phyloP scores from a whole-genome alignment of 2,888 invertebrate species.

The Sarcophaga subvicina region DNA sequence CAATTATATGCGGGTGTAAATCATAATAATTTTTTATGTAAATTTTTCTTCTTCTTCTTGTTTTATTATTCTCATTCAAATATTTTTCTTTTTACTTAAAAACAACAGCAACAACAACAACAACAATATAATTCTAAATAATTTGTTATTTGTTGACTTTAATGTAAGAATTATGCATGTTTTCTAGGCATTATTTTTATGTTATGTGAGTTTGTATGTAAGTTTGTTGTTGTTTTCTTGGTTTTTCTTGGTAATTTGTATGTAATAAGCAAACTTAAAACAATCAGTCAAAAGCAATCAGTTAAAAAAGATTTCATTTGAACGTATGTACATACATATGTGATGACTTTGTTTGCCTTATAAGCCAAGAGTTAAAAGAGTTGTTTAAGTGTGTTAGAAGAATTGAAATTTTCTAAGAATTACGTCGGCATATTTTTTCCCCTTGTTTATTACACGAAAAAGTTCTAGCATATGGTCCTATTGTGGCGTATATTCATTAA shows the following conservation, averaged over 20 bases:
- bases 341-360: too few species aligned
- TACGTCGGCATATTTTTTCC: too few species aligned
- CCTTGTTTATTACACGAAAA: too few species aligned
- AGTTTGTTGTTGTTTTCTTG: too few species aligned
- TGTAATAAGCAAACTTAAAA: background rate
- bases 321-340: too few species aligned
- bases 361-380: too few species aligned
- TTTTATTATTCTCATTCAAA: conserved; percentile 8
- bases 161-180: conserved; percentile 44
- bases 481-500: too few species aligned
- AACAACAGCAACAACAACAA: background rate
- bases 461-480: too few species aligned
- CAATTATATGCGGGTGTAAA: conserved; percentile 65
- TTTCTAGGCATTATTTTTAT: background rate
- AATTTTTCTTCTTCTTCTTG: background rate
- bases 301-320: background rate
- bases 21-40: conserved; percentile 31
- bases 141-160: conserved; percentile 2
- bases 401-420: too few species aligned
- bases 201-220: background rate
- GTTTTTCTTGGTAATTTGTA: background rate
- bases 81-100: background rate
- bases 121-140: background rate
- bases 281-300: background rate
- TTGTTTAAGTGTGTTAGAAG: too few species aligned